Base-by-base conservation (phyloP, 1,140 invertebrate genomes). In the Heliconius hermathena region DNA sequence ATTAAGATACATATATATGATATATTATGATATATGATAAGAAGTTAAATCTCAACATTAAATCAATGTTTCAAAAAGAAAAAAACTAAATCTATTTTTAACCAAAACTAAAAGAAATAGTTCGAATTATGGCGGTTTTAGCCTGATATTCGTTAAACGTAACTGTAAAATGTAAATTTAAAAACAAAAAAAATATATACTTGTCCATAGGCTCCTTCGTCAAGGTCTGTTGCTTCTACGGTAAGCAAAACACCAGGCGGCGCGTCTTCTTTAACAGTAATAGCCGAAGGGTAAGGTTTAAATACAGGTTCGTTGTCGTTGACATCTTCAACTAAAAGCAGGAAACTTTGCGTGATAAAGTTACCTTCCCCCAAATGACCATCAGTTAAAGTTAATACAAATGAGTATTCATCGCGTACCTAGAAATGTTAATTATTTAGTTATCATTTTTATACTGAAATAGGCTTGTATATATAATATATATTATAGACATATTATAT, bases 281-380 rank as follows among this genome's bases (percentile, higher is more conserved):
- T 95, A 46, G 97, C 97, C 6, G 97, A 96, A 80, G 97, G 97
- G 94, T 98, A 98, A 18, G 97, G 97, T 86, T 97, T 96, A 91
- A 99, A 99, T 73, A 98, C 96, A 5, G 98, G 98, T 80, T 96
- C 96, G 95, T 98, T 98, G 94, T 99, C 98, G 86, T 99, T 99
- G 13, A 98, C 97, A 91, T 99, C 98, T 94, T 99, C 98, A 1
- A 99, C 98, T 72, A 98, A 95, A 20, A 99, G 93, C 76, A 99
- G 94, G 75, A 99, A 96, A 87, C 98, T 98, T 94, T 99, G 98
- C 6, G 97, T 98, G 78, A 99, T 97, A 93, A 97, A 98, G 90
- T 98, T 98, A 72, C 97, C 97, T 71, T 98, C 97, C 2, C 97
- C 97, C 36, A 98, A 95, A 87, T 97, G 96, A 71, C 97, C 98